A percentile compares a stretch with the other conserved stretches of the same genome.
These are phyloP conservation scores for Misgurnus mizolepis DNA, from an alignment of 2,113 vertebrate species.

Conservation along the genomic window DNA sequence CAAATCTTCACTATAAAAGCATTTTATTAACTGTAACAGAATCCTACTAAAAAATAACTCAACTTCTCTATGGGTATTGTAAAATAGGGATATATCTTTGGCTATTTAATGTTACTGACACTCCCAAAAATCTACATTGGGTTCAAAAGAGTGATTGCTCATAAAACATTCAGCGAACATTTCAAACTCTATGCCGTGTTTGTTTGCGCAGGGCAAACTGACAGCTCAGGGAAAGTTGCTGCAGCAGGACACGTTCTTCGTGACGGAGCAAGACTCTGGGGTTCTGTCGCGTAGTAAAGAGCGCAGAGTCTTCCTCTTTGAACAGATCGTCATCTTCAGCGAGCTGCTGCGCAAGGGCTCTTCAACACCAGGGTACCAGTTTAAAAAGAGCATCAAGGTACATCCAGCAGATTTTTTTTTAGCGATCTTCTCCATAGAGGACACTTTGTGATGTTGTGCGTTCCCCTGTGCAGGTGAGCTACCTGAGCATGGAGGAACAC, in stretches of 20 bases:
- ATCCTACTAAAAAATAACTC: too few relatives aligned
- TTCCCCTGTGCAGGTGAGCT: slow-evolving; percentile 83
- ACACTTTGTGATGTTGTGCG: neutral
- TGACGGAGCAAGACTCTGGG: slow-evolving; percentile 91
- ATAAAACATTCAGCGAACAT: too few relatives aligned
- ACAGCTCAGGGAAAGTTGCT: slow-evolving; percentile 96
- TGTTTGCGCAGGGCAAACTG: slow-evolving; percentile 84
- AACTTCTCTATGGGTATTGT: too few relatives aligned
- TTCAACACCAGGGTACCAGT: slow-evolving; percentile 93
- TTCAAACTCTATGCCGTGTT: neutral
- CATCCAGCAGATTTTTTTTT: slow-evolving; percentile 1
- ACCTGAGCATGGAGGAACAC: slow-evolving; percentile 88
- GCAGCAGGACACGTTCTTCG: slow-evolving; percentile 97
- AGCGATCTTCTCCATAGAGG: too few relatives aligned
- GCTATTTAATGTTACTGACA: too few relatives aligned
- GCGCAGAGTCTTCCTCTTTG: slow-evolving; percentile 94
- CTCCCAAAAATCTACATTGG: too few relatives aligned
- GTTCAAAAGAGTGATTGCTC: too few relatives aligned
- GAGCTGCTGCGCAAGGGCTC: slow-evolving; percentile 96
- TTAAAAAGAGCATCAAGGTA: slow-evolving; percentile 97
- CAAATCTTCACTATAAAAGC: neutral
- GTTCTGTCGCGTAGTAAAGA: slow-evolving; percentile 93
- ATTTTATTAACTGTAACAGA: too few relatives aligned
- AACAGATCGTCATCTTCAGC: slow-evolving; percentile 98
- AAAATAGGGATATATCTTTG: too few relatives aligned